phyloP scores from a whole-genome alignment of 1,140 invertebrate genomes.

The Phthorimaea operculella region DNA sequence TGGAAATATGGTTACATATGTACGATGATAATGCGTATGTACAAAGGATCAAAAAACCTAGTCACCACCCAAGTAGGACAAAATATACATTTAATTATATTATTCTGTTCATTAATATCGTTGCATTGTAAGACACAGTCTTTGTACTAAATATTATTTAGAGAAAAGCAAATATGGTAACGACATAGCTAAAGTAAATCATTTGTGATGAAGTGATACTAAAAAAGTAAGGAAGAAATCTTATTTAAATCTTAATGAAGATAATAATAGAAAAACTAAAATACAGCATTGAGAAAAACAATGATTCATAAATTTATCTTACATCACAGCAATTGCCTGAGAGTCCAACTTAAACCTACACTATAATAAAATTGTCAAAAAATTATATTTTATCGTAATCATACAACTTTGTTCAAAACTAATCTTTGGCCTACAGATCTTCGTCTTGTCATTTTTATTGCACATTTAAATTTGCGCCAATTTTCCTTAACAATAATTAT shows the following conservation, averaged over 20 bases:
- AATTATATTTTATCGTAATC: conserved; percentile 29
- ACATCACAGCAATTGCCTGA: conserved; percentile 63
- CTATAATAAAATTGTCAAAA: conserved; percentile 38
- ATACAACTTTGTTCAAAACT: conserved; percentile 38
- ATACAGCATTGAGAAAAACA: conserved; percentile 34
- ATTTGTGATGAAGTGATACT: background rate
- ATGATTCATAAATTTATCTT: conserved; percentile 37
- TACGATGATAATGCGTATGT: too few relatives aligned
- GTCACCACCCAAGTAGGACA: too few relatives aligned
- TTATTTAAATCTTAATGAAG: conserved; percentile 11
- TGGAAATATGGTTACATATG: too few relatives aligned
- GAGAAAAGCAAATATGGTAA: background rate
- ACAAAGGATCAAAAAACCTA: too few relatives aligned
- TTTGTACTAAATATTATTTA: conserved; percentile 24
- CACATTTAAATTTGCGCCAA: conserved; percentile 31
- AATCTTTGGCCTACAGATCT: conserved; percentile 64
- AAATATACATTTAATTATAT: background rate
- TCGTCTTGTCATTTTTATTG: conserved; percentile 50
- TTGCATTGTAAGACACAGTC: conserved; percentile 30
- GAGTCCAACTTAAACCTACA: conserved; percentile 29
- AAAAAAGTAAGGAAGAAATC: background rate
- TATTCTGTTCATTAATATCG: conserved; percentile 7
- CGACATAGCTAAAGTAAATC: background rate
- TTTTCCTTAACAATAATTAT: conserved; percentile 23
- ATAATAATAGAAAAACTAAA: conserved; percentile 23